These are phyloP conservation scores for Maconellicoccus hirsutus DNA, from an alignment of 1,140 invertebrate genomes.

Conservation along the genomic window DNA sequence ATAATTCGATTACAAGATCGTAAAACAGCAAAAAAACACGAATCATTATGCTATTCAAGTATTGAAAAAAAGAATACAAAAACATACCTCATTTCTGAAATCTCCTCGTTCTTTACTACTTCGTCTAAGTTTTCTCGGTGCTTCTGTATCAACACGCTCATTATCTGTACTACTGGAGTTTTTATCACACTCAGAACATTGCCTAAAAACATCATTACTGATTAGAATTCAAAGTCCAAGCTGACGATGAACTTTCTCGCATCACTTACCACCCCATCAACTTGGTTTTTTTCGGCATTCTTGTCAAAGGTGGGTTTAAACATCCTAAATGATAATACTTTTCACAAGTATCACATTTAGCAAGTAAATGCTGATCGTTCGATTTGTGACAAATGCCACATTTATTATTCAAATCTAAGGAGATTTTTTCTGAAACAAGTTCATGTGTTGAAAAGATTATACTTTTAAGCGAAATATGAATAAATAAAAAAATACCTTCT, in stretches of 20 bases:
- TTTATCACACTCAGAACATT: slow-evolving; percentile 81
- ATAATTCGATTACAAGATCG: not conserved
- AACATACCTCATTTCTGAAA: not conserved
- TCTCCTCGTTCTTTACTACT: slow-evolving; percentile 25
- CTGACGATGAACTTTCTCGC: too few species aligned
- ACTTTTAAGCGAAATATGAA: not conserved
- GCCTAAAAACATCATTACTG: slow-evolving; percentile 40
- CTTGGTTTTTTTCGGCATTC: slow-evolving; percentile 91
- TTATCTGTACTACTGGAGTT: slow-evolving; percentile 60
- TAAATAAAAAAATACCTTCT: not conserved
- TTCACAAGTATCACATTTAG: slow-evolving; percentile 88
- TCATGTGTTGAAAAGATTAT: not conserved
- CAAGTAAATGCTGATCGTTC: slow-evolving; percentile 74
- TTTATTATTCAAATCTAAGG: slow-evolving; percentile 38
- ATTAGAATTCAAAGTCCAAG: not conserved
- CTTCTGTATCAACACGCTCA: slow-evolving; percentile 60
- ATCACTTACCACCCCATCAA: slow-evolving; percentile 76
- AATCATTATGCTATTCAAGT: not conserved
- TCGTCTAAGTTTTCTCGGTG: slow-evolving; percentile 50
- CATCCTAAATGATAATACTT: slow-evolving; percentile 88
- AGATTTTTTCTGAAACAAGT: slow-evolving; percentile 5
- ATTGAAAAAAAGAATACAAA: too few species aligned
- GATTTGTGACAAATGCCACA: slow-evolving; percentile 74
- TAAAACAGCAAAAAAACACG: not conserved
- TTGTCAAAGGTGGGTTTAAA: slow-evolving; percentile 76